These are phyloP conservation scores for Trachelus troglodyta DNA, from an alignment of 2,888 invertebrate species.

Conservation along the genomic window DNA sequence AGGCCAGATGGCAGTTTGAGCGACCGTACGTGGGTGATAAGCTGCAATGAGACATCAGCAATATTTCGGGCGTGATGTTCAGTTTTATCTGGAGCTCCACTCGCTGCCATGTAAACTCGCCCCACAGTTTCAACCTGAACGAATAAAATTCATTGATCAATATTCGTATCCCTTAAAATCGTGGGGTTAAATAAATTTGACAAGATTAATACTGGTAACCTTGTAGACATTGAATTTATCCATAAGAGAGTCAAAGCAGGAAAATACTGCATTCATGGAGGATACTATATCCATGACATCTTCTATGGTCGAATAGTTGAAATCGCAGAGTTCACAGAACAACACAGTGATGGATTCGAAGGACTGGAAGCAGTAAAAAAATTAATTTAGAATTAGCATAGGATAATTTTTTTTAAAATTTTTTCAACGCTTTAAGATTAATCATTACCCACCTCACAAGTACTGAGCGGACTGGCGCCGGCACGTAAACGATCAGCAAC, in stretches of 20 bases:
- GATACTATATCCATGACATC: constrained; percentile 83
- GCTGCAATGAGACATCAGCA: constrained; percentile 81
- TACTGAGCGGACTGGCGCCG: constrained; percentile 80
- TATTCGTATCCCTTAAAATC: not conserved
- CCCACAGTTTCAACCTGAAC: constrained; percentile 91
- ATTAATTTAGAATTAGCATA: constrained; percentile 16
- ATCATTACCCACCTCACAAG: constrained; percentile 76
- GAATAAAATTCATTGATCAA: constrained; percentile 20
- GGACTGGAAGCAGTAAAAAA: constrained; percentile 69
- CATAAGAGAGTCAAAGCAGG: constrained; percentile 84
- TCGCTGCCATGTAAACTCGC: constrained; percentile 92
- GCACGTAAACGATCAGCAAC: constrained; percentile 84
- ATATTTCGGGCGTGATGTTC: constrained; percentile 81
- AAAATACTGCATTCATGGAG: constrained; percentile 88
- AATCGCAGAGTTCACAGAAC: constrained; percentile 79
- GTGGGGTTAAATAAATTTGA: constrained; percentile 3
- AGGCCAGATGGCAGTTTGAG: constrained; percentile 73
- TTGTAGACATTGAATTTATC: constrained; percentile 90
- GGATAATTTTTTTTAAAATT: not conserved
- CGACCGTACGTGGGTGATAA: constrained; percentile 76
- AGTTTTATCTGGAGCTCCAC: constrained; percentile 85
- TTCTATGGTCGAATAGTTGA: constrained; percentile 71
- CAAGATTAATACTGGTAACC: constrained; percentile 66
- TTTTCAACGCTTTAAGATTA: not conserved
- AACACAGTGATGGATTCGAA: constrained; percentile 83